Conservation (phyloP, 2,797 vertebrate genomes). For the Lagodon rhomboides region DNA sequence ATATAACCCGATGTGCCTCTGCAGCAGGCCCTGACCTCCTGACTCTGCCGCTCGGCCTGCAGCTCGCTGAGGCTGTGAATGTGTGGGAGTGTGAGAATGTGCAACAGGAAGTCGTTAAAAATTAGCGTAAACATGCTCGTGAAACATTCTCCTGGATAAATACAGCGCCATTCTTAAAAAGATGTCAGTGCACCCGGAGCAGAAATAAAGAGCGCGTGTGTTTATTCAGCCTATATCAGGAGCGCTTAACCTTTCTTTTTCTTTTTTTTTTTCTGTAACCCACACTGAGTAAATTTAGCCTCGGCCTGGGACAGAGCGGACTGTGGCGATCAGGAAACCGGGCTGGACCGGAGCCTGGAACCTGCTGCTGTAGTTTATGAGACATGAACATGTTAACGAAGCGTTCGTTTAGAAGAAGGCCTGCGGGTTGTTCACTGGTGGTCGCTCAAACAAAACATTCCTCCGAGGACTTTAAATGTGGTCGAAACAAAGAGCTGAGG, state of each 20-base stretch:
- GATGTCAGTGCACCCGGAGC: constrained; percentile 53
- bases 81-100: constrained; percentile 73
- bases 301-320: constrained; percentile 56
- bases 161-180: constrained; percentile 65
- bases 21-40: constrained; percentile 45
- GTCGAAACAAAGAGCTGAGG: not conserved
- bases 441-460: not conserved
- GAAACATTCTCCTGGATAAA: constrained; percentile 69
- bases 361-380: not conserved
- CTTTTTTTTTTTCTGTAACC: constrained; percentile 31
- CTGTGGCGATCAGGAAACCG: constrained; percentile 46
- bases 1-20: constrained; percentile 9
- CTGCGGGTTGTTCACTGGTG: no score
- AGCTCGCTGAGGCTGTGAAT: constrained; percentile 23
- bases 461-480: not conserved
- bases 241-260: constrained; percentile 61
- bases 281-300: constrained; percentile 71
- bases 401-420: not conserved
- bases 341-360: constrained; percentile 4
- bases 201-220: constrained; percentile 59
- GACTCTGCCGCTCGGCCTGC: not conserved
- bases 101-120: constrained; percentile 78
- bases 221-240: constrained; percentile 72
- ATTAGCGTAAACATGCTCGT: constrained; percentile 67
- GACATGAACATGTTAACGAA: not conserved